These are phyloP conservation scores for Fulmarus glacialis DNA, from an alignment of 2,113 vertebrate genomes.

Conservation along the genomic window DNA sequence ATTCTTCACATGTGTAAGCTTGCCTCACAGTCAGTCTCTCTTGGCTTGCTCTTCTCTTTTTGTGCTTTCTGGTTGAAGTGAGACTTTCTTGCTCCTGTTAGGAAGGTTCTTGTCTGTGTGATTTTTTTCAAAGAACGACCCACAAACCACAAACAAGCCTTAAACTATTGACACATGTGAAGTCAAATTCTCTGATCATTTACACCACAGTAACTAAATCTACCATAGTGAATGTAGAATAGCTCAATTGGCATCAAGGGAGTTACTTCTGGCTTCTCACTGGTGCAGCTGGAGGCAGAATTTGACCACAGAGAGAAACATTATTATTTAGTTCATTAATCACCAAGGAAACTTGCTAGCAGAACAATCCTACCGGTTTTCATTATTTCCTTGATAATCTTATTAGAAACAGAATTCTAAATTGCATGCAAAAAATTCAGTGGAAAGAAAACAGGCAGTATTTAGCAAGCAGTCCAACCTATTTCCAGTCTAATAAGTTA, in stretches of 20 bases:
- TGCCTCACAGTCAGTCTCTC: not conserved
- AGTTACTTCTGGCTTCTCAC: not conserved
- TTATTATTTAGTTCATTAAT: slow-evolving; percentile 52
- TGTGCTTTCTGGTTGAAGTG: not conserved
- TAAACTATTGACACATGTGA: slow-evolving; percentile 33
- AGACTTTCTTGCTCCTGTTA: not conserved
- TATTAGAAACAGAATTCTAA: slow-evolving; percentile 43
- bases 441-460: not conserved
- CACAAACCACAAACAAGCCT: slow-evolving; percentile 20
- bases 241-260: not conserved
- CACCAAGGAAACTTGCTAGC: slow-evolving; percentile 17
- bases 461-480: slow-evolving; percentile 12
- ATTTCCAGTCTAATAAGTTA: slow-evolving; percentile 28
- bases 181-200: slow-evolving; percentile 12
- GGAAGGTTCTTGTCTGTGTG: not conserved
- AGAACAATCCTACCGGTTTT: not conserved
- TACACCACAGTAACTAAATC: not conserved
- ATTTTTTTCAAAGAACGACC: not conserved
- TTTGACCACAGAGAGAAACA: not conserved
- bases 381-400: slow-evolving; percentile 49
- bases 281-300: not conserved
- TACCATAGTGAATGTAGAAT: not conserved
- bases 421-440: not conserved
- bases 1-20: not conserved
- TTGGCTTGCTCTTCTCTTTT: not conserved